Conservation (phyloP, 2,797 vertebrate genomes). For the Lutjanus campechanus region DNA sequence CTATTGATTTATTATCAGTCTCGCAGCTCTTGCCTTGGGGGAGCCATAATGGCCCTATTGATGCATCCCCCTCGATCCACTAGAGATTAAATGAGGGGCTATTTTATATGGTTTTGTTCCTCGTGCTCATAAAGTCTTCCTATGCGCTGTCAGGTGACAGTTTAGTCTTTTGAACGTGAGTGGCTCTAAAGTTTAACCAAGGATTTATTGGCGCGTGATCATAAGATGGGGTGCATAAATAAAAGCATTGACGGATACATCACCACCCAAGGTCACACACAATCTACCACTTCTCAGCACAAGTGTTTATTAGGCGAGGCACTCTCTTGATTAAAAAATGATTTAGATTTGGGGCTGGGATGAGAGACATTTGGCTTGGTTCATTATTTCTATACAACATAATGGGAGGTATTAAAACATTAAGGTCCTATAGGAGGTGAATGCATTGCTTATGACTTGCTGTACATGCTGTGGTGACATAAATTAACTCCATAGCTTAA, state of each 20-base stretch:
- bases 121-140: constrained; percentile 65
- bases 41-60: constrained; percentile 59
- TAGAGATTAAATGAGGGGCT: constrained; percentile 58
- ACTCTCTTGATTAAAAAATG: constrained; percentile 87
- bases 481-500: constrained; percentile 37
- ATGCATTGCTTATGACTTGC: constrained; percentile 31
- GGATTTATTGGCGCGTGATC: constrained; percentile 72
- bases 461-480: constrained; percentile 28
- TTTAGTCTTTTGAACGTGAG: constrained; percentile 60
- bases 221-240: constrained; percentile 72
- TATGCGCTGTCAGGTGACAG: constrained; percentile 60
- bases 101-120: constrained; percentile 73
- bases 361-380: constrained; percentile 68
- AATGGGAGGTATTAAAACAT: constrained; percentile 72
- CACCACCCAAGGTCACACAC: constrained; percentile 75
- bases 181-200: constrained; percentile 58
- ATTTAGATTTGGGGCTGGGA: constrained; percentile 77
- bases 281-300: constrained; percentile 55
- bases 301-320: constrained; percentile 78
- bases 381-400: constrained; percentile 79
- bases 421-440: constrained; percentile 45
- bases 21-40: constrained; percentile 46
- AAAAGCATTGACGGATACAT: constrained; percentile 73
- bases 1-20: constrained; percentile 68
- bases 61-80: constrained; percentile 59